Base-by-base conservation (phyloP, 2,888 invertebrate genomes). In the Ctena decussata region DNA sequence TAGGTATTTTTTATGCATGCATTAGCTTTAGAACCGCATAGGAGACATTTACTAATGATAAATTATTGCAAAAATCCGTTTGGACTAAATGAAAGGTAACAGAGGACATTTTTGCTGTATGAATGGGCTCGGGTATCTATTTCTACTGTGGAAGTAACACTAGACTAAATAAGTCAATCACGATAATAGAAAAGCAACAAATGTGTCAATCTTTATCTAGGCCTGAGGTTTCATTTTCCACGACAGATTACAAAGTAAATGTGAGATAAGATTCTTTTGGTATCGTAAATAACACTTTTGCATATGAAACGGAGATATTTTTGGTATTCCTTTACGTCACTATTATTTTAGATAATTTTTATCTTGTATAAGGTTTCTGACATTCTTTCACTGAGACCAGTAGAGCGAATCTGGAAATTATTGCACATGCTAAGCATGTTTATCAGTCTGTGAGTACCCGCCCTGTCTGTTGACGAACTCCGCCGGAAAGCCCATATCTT, bases 171-270 rank as follows among this genome's bases (percentile, higher is more conserved):
- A 65, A 11, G 27, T 30, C 27, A 65, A 32, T 65, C 65, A 12
- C 18, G 65, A 65, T 65, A 65, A 65, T 65, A 21, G 24, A 65
- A 65, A 65, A 65, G 65, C 18, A 35, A 65, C 65, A 65, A 35
- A 65, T 32, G 32, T 32, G 32, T 35, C 32, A 65, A 21, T 35
- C 60, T 32, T 65, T 65, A 65, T 65, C 65, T 35, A 35, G 65
- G 35, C 35, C 65, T 30, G 8, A 3, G 27, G 27, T 3, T 57
- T 11, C 24, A 57, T 30, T 57, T 24, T 46, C 46, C 3, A 46
- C 3, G 46, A 21, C 46, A 46, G 46, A 46, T 46, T 46, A 46
- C 46, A 46, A 8, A 46, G 3, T 21, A 12, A 46, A 12, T 46
- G 46, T 46, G 18, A n/a, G 46, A 46, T 46, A 46, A 46, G 46